A percentile compares a stretch with the other conserved stretches of the same genome.
phyloP scores from a whole-genome alignment of 2,797 vertebrate species.

The Enteromius radiatus region DNA sequence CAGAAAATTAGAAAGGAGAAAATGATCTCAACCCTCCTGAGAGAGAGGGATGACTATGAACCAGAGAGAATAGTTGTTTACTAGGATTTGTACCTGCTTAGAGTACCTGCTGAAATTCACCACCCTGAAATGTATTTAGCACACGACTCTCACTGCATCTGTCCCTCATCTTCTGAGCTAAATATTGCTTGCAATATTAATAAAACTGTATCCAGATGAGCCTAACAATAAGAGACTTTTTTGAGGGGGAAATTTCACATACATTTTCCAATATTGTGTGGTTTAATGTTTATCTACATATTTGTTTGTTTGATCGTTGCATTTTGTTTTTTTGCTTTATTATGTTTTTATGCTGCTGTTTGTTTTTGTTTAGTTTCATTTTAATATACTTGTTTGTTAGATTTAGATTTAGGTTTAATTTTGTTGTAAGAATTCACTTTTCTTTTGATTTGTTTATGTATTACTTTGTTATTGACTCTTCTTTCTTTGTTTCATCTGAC shows the following conservation, averaged over 20 bases:
- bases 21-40: slow-evolving; percentile 20
- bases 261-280: neutral
- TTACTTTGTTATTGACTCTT: neutral
- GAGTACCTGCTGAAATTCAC: slow-evolving; percentile 35
- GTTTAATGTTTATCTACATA: neutral
- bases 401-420: neutral
- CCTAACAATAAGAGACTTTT: neutral
- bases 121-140: slow-evolving; percentile 26
- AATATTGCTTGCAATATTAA: slow-evolving; percentile 63
- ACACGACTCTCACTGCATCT: slow-evolving; percentile 18
- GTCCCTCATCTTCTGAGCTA: slow-evolving; percentile 55
- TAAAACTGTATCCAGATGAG: slow-evolving; percentile 71
- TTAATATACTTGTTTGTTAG: neutral
- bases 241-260: neutral
- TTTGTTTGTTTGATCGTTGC: neutral
- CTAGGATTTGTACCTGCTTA: slow-evolving; percentile 35
- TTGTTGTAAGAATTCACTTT: neutral
- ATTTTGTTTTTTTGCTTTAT: neutral
- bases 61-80: slow-evolving; percentile 41
- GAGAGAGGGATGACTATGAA: slow-evolving; percentile 17
- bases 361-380: neutral
- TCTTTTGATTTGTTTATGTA: neutral
- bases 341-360: neutral
- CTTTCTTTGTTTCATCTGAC: neutral
- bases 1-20: slow-evolving; percentile 38